Conservation (phyloP, 1,140 invertebrate species). For the Caerostris extrusa region DNA sequence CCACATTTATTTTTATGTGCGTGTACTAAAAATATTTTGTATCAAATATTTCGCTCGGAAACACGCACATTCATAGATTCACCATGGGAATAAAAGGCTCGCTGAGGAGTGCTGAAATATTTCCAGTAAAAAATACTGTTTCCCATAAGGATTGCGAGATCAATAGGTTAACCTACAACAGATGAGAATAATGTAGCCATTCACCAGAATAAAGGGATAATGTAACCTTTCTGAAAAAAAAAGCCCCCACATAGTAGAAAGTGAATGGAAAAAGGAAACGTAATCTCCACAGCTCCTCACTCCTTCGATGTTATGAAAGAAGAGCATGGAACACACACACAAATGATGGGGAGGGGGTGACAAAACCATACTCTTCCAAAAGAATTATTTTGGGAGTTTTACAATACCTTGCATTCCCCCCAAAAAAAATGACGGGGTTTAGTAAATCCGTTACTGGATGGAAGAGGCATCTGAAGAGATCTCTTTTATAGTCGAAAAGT, state of each 20-base stretch:
- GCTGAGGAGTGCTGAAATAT: too few species aligned
- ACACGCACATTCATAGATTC: too few species aligned
- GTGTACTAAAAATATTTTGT: too few species aligned
- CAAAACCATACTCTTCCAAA: neutral
- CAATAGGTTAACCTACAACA: neutral
- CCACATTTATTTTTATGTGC: too few species aligned
- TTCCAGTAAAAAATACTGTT: neutral
- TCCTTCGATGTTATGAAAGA: neutral
- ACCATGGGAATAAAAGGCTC: too few species aligned
- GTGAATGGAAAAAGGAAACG: neutral
- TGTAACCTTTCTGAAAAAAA: constrained; percentile 12
- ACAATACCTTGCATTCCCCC: neutral
- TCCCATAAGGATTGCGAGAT: neutral
- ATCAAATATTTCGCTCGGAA: too few species aligned
- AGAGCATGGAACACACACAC: too few species aligned
- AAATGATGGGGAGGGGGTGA: neutral
- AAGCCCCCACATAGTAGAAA: neutral
- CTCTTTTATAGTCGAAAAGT: neutral
- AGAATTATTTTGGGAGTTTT: neutral
- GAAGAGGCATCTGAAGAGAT: neutral
- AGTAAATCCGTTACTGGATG: constrained; percentile 16
- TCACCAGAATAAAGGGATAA: neutral
- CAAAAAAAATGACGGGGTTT: neutral
- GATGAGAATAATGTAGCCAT: neutral
- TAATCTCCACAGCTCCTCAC: neutral